Evolutionary conservation across 1,140 invertebrate species (phyloP).

Genomic region (Cardiocondyla obscurior): DNA sequence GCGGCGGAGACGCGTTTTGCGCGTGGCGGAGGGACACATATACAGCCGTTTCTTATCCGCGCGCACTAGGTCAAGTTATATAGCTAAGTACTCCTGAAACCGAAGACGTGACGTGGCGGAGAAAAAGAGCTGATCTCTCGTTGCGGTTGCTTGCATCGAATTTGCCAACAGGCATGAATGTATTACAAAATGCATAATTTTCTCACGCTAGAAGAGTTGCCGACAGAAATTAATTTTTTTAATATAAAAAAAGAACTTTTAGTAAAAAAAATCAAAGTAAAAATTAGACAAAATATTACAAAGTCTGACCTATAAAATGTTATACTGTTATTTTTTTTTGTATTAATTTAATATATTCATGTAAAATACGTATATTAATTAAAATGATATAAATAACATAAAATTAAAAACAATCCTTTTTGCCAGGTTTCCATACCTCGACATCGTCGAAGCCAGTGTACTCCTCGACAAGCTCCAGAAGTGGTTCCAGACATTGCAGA

Average conservation of each 20-base stretch:
- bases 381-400: too few species aligned
- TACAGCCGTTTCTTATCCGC: conserved; percentile 79
- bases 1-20: conserved; percentile 78
- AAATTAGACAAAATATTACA: too few species aligned
- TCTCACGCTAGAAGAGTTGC: background rate
- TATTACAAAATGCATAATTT: background rate
- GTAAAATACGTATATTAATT: too few species aligned
- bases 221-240: background rate
- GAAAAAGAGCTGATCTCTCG: background rate
- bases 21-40: conserved; percentile 75
- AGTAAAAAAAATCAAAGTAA: background rate
- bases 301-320: too few species aligned
- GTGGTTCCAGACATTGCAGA: conserved; percentile 93
- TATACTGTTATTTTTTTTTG: too few species aligned
- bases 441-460: conserved; percentile 93
- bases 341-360: too few species aligned
- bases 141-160: background rate
- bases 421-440: too few species aligned
- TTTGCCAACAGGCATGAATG: background rate
- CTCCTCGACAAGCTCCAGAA: conserved; percentile 93
- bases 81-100: conserved; percentile 77
- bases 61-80: conserved; percentile 84
- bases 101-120: conserved; percentile 22
- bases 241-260: background rate
- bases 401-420: too few species aligned